Conservation (phyloP, 2,113 vertebrate genomes). For the Hepsetus odoe region DNA sequence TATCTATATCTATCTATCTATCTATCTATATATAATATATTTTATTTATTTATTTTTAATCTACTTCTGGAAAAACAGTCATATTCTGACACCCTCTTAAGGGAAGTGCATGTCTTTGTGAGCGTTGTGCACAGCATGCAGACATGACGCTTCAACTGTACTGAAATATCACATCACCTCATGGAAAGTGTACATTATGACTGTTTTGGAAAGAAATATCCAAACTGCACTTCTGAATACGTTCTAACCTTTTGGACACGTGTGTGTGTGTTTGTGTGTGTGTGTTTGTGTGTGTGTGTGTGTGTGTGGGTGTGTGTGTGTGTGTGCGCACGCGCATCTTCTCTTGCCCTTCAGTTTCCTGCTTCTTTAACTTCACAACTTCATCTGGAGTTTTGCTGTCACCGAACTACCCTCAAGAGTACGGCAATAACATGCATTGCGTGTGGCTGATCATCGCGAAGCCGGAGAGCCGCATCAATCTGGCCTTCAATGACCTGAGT, state of each 20-base stretch:
- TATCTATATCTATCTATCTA: no score
- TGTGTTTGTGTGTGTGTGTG: no score
- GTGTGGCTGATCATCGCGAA: conserved; percentile 97
- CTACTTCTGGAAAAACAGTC: neutral
- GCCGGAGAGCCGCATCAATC: conserved; percentile 92
- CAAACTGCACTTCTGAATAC: neutral
- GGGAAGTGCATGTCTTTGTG: neutral
- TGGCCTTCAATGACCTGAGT: conserved; percentile 98
- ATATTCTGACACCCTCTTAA: neutral
- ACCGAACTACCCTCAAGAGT: conserved; percentile 97
- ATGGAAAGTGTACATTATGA: neutral
- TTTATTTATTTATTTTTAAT: neutral
- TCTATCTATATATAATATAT: neutral
- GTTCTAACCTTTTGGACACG: no score
- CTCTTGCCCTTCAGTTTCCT: conserved; percentile 79
- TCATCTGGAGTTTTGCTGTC: conserved; percentile 92
- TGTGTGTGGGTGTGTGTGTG: no score
- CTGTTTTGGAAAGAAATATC: neutral
- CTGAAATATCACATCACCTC: neutral
- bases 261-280: no score
- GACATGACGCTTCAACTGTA: neutral
- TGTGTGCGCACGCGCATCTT: no score
- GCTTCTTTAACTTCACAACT: conserved; percentile 99
- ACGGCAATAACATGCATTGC: conserved; percentile 96
- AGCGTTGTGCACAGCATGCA: neutral